Base-by-base conservation (phyloP, 2,888 invertebrate species). In the Aphidius colemani region DNA sequence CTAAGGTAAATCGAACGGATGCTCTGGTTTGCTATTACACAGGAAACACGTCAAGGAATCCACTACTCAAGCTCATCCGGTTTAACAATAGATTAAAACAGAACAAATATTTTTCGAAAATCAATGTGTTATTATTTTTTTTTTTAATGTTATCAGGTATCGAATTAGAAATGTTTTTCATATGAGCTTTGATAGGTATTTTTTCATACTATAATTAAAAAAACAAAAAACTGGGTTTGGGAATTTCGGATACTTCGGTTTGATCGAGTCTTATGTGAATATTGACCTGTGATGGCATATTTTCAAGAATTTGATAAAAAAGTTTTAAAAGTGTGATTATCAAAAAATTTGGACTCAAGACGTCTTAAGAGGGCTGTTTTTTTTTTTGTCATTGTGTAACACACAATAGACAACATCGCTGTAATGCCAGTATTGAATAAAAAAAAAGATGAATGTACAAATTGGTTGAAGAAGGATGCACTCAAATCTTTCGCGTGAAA, bases 401-500 rank as follows among this genome's bases (percentile, higher is more conserved):
- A 45, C 56, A 13, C 18, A 30, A 56, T 57, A 45, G 30, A 11
- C 13, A 7, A 48, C 13, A 44, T 11, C 39, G 39, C 30, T n/a
- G 11, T 39, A 46, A 48, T 39, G 46, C 18, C n/a, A 30, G 45
- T 39, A 45, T 57, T 39, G 57, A 57, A 60, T 53, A 56, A 11
- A 53, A 48, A 63, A 45, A 59, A 62, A 56, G 56, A 9, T 39
- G 9, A 18, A 43, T 18, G 44, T 48, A 44, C 62, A 59, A 48
- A 53, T 53, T 45, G 61, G 43, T 51, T 56, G 49, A 58, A 11
- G 45, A 61, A 55, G 45, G 43, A 9, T 40, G 39, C 59, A 63
- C 58, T 61, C 55, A 63, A 65, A 59, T 65, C 63, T 67, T 39
- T 39, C 44, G 59, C 58, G 51, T 61, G 67, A 67, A 67, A 67